Conservation (phyloP, 2,888 invertebrate species). For the Xanthia icteritia region DNA sequence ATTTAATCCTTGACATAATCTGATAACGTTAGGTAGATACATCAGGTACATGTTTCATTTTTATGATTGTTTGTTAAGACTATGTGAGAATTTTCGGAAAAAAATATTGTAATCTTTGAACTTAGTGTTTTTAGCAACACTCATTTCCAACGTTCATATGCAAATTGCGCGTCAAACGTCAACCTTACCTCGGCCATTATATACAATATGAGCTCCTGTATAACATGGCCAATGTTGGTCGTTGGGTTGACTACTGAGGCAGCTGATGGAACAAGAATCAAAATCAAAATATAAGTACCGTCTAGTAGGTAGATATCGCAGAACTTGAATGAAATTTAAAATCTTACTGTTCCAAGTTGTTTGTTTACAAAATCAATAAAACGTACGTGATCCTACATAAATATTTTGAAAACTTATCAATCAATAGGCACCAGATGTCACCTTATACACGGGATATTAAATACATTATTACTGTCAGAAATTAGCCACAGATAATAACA, state of each 20-base stretch:
- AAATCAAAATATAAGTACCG: background rate
- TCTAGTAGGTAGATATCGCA: background rate
- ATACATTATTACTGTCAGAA: slow-evolving; percentile 50
- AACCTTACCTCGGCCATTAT: slow-evolving; percentile 5
- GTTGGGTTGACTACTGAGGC: background rate
- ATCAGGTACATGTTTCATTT: background rate
- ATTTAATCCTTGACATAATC: slow-evolving; percentile 52
- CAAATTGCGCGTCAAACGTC: background rate
- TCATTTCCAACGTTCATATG: slow-evolving; percentile 5
- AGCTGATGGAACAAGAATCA: background rate
- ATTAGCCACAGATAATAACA: slow-evolving; percentile 68
- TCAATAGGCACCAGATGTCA: slow-evolving; percentile 41
- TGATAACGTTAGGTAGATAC: slow-evolving; percentile 31
- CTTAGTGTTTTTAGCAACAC: background rate
- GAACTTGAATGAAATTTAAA: slow-evolving; percentile 2
- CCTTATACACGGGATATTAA: slow-evolving; percentile 51
- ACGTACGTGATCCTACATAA: background rate
- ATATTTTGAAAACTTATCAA: slow-evolving; percentile 18
- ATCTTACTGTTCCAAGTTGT: background rate
- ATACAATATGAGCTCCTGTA: background rate
- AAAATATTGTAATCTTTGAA: slow-evolving; percentile 9
- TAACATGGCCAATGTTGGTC: background rate
- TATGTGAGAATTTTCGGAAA: slow-evolving; percentile 41
- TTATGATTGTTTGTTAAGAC: slow-evolving; percentile 14
- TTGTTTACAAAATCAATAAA: background rate